These are phyloP conservation scores for Amphimallon solstitiale DNA, from an alignment of 2,888 invertebrate genomes.

Conservation along the genomic window DNA sequence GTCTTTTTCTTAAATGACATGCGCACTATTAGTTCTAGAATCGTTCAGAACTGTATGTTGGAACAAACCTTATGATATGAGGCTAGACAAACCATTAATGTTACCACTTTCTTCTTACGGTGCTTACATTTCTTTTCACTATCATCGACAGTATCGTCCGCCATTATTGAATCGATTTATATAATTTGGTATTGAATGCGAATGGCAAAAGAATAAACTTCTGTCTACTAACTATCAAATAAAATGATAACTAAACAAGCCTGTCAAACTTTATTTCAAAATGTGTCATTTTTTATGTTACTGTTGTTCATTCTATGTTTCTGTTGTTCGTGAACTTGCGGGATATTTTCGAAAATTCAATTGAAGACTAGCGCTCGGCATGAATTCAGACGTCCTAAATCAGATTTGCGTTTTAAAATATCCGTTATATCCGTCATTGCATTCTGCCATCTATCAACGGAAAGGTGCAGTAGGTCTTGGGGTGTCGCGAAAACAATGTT, in stretches of 20 bases:
- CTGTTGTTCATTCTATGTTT: neutral
- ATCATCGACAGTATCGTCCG: no score
- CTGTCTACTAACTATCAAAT: no score
- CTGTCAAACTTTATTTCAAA: neutral
- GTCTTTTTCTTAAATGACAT: no score
- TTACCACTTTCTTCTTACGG: no score
- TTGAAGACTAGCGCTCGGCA: neutral
- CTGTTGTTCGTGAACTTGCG: neutral
- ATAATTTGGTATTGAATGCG: no score
- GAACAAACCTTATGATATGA: no score
- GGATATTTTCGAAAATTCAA: neutral
- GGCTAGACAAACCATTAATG: no score
- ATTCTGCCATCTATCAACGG: conserved; percentile 35
- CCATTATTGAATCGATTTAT: no score
- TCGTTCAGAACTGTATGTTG: no score
- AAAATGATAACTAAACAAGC: neutral
- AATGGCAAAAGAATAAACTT: no score
- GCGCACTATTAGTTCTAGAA: no score
- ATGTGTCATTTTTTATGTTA: conserved; percentile 12
- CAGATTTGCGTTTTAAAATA: neutral
- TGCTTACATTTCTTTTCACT: no score
- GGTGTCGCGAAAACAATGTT: conserved; percentile 39
- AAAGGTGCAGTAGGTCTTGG: conserved; percentile 40
- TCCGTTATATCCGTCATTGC: neutral
- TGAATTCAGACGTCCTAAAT: neutral